Conservation (phyloP, 2,888 invertebrate genomes). For the Rhagophthalmus giganteus region DNA sequence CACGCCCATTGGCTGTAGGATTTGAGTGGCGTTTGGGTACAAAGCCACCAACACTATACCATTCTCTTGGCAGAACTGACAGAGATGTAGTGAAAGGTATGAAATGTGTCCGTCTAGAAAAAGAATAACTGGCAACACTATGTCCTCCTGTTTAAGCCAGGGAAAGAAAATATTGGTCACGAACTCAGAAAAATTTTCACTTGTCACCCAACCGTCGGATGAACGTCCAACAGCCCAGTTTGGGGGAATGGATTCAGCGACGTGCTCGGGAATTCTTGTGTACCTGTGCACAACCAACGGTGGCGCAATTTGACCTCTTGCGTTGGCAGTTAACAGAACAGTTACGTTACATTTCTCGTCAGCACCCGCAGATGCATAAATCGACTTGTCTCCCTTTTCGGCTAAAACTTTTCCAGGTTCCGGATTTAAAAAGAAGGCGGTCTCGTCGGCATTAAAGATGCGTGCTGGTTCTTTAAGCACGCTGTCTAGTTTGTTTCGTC, state of each 20-base stretch:
- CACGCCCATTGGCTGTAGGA: background rate
- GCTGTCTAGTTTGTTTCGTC: background rate
- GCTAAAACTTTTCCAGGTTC: background rate
- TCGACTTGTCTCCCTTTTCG: background rate
- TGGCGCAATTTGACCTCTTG: too few relatives aligned
- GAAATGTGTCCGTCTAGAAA: background rate
- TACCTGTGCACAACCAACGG: too few relatives aligned
- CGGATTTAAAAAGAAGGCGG: background rate
- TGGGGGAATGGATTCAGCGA: background rate
- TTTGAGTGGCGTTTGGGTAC: slow-evolving; percentile 3
- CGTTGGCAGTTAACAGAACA: too few relatives aligned
- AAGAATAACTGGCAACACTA: too few relatives aligned
- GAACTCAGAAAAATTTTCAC: slow-evolving; percentile 2
- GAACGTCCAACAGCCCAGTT: background rate
- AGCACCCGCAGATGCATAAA: background rate
- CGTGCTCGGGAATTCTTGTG: background rate
- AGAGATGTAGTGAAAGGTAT: background rate
- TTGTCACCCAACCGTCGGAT: background rate
- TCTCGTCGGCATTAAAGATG: too few relatives aligned
- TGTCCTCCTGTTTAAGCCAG: background rate
- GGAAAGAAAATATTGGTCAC: background rate
- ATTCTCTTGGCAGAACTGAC: background rate
- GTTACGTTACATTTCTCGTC: too few relatives aligned
- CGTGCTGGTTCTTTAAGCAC: too few relatives aligned
- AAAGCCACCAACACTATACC: background rate